phyloP scores from a whole-genome alignment of 2,888 invertebrate species.

The Myopa testacea region DNA sequence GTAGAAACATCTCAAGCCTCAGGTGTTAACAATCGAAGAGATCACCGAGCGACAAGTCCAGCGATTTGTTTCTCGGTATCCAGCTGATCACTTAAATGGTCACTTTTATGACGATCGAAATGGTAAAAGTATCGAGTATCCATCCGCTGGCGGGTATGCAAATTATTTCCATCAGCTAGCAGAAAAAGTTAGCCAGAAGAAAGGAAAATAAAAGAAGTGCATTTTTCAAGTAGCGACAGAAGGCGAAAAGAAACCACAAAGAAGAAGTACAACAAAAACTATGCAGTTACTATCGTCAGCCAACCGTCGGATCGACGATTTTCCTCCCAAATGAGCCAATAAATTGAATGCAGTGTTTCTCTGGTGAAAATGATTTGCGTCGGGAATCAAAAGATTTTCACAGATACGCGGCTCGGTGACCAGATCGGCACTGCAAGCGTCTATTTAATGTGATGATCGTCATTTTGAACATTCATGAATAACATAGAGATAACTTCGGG shows the following conservation, averaged over 20 bases:
- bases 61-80: neutral
- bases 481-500: neutral
- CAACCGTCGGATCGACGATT: neutral
- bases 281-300: neutral
- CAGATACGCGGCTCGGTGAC: neutral
- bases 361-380: constrained; percentile 10
- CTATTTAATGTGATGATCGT: constrained; percentile 7
- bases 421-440: neutral
- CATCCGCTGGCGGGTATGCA: neutral
- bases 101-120: neutral
- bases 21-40: too few species aligned
- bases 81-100: too few species aligned
- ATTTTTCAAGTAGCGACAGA: neutral
- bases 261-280: neutral
- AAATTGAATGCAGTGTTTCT: constrained; percentile 19
- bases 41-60: neutral
- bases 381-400: neutral
- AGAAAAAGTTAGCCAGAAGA: neutral
- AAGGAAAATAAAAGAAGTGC: neutral
- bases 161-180: neutral
- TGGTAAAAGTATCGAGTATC: too few species aligned
- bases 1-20: too few species aligned
- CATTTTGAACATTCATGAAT: neutral
- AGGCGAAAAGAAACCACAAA: neutral
- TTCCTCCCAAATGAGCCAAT: constrained; percentile 3